Percentiles rank a stretch among this genome's conserved stretches.
These are phyloP conservation scores for Nemotelus nigrinus DNA, from an alignment of 2,888 invertebrate species.

Conservation along the genomic window DNA sequence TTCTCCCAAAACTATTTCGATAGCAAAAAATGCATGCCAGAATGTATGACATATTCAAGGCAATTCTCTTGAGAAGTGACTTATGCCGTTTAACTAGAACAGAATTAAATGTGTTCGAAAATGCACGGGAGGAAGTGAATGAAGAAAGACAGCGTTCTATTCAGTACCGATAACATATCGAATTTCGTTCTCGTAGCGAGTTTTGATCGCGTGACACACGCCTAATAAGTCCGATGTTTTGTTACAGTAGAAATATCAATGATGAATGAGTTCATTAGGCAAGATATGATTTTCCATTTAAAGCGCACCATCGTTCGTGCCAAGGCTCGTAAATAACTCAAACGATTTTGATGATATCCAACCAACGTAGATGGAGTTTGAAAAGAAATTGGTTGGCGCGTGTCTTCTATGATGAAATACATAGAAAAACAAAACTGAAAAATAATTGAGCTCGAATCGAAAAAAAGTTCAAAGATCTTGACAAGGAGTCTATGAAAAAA, in stretches of 20 bases:
- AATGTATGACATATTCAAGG: not conserved
- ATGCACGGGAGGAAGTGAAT: not conserved
- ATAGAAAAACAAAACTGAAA: not conserved
- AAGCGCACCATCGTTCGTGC: not conserved
- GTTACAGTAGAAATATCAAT: not conserved
- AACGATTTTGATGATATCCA: conserved; percentile 1
- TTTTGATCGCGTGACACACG: conserved; percentile 25
- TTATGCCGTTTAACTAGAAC: not conserved
- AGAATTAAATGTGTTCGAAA: not conserved
- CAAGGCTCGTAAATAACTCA: not conserved
- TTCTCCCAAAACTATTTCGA: no score
- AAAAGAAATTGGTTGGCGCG: conserved; percentile 1
- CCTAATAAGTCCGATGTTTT: not conserved
- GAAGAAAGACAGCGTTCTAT: not conserved
- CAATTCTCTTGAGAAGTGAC: not conserved
- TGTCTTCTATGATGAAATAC: not conserved
- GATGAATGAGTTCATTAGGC: not conserved
- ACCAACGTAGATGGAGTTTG: not conserved
- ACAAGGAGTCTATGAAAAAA: no score
- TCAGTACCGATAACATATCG: conserved; percentile 8
- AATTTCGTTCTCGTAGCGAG: not conserved
- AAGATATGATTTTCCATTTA: not conserved
- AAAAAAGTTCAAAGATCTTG: no score
- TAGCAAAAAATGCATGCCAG: not conserved
- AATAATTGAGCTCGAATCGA: no score